Evolutionary conservation across 2,113 vertebrate species (phyloP).

Genomic region (Anoplopoma fimbria): DNA sequence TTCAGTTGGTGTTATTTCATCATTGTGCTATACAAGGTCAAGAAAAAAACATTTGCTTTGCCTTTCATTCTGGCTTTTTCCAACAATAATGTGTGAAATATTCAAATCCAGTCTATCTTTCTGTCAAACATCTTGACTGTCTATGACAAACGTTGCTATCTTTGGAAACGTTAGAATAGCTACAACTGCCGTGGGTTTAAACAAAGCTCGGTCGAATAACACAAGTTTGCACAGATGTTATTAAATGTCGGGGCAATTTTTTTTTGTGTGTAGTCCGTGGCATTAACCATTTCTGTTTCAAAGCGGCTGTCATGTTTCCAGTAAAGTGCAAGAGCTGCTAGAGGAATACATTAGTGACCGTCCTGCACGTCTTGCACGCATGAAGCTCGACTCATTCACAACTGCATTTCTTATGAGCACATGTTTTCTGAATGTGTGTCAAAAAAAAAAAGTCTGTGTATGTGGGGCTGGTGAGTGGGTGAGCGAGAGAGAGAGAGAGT

Average conservation of each 20-base stretch:
- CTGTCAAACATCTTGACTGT: too few relatives aligned
- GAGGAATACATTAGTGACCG: constrained; percentile 29
- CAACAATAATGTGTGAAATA: background rate
- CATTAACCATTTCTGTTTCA: constrained; percentile 6
- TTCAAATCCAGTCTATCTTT: background rate
- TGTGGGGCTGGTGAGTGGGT: constrained; percentile 15
- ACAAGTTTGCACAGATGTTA: background rate
- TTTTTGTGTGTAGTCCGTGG: background rate
- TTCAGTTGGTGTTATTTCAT: background rate
- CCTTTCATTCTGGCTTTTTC: background rate
- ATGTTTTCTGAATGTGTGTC: constrained; percentile 57
- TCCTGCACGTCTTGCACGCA: constrained; percentile 7
- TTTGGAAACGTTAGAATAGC: background rate
- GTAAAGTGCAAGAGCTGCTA: constrained; percentile 8
- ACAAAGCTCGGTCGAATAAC: background rate
- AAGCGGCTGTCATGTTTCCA: constrained; percentile 22
- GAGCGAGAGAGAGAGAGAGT: background rate
- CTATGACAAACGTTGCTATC: too few relatives aligned
- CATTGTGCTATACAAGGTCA: background rate
- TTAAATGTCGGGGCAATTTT: background rate
- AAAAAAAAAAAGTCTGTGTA: background rate
- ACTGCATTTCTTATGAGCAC: constrained; percentile 62
- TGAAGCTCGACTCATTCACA: constrained; percentile 55
- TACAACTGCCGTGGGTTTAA: background rate
- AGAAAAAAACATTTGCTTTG: background rate